phyloP scores from a whole-genome alignment of 35 echinoderm and acorn worm genomes.

The Apostichopus californicus region DNA sequence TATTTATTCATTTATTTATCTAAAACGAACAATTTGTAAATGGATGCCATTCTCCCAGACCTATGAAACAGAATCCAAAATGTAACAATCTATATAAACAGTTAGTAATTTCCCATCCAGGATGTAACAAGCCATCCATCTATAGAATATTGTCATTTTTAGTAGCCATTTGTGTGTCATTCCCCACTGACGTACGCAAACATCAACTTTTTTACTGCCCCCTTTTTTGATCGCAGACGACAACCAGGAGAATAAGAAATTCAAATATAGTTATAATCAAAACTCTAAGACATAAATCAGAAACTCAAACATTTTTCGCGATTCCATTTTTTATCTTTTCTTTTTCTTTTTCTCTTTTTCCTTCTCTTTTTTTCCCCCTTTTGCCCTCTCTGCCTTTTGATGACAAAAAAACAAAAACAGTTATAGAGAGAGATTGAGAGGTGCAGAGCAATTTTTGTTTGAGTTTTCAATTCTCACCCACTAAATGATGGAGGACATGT shows the following conservation, averaged over 20 bases:
- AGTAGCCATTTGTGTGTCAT: slow-evolving; percentile 35
- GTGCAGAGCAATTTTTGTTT: slow-evolving; percentile 12
- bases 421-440: background rate
- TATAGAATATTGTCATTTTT: slow-evolving; percentile 44
- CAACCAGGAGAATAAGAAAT: slow-evolving; percentile 7
- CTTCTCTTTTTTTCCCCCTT: background rate
- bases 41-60: background rate
- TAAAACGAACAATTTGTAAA: background rate
- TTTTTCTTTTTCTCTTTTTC: background rate
- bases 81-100: background rate
- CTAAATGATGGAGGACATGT: slow-evolving; percentile 34
- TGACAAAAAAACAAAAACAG: too few species aligned
- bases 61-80: background rate
- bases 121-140: background rate
- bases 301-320: slow-evolving; percentile 51
- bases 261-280: slow-evolving; percentile 51
- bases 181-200: background rate
- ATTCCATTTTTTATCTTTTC: slow-evolving; percentile 1
- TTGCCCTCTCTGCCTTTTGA: background rate
- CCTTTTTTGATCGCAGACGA: background rate
- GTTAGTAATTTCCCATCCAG: slow-evolving; percentile 16
- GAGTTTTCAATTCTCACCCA: slow-evolving; percentile 32
- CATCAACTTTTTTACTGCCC: slow-evolving; percentile 46
- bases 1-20: too few species aligned
- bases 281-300: slow-evolving; percentile 36